Conservation (phyloP, 2,888 invertebrate species). For the Stenotaenia linearis region DNA sequence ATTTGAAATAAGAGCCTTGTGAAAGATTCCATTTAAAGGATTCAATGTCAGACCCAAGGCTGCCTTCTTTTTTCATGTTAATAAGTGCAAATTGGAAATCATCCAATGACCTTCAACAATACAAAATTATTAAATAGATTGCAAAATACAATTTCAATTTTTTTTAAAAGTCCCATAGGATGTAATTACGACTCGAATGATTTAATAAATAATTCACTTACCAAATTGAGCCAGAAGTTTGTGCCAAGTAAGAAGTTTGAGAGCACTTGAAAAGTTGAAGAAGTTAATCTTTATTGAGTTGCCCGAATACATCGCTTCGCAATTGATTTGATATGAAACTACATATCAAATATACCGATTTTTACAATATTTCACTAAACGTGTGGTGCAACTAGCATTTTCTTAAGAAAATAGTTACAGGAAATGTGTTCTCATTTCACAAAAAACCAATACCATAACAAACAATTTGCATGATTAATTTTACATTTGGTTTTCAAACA, state of each 20-base stretch:
- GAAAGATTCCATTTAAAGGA: neutral
- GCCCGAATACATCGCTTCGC: no score
- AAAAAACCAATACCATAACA: neutral
- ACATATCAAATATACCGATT: neutral
- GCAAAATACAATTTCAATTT: no score
- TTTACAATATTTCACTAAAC: neutral
- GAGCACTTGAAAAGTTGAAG: no score
- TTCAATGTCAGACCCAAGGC: neutral
- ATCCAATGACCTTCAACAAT: neutral
- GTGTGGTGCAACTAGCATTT: neutral
- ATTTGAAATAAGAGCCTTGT: neutral
- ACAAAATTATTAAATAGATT: no score
- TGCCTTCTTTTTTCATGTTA: neutral
- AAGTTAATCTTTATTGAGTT: no score
- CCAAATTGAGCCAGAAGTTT: no score
- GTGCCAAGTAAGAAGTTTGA: no score
- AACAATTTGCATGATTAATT: neutral
- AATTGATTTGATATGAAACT: neutral
- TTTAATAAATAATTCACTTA: no score
- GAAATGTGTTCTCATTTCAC: neutral
- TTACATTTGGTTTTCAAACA: neutral
- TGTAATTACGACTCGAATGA: no score
- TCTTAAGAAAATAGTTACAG: neutral
- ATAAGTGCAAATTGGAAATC: neutral
- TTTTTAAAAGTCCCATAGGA: no score